Evolutionary conservation across 2,797 vertebrate genomes (phyloP).

Genomic region (Darevskia nairensis): DNA sequence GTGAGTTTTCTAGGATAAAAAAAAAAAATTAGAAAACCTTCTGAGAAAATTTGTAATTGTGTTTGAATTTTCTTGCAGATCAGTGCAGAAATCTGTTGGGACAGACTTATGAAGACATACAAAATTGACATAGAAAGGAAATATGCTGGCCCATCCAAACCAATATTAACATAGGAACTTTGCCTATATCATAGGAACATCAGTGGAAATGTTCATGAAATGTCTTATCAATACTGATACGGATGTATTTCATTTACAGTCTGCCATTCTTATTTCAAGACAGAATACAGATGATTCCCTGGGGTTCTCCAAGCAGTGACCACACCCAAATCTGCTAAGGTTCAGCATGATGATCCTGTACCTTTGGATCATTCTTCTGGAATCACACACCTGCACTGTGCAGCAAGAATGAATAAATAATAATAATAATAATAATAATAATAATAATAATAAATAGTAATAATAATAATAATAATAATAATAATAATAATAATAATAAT

Average conservation of each 20-base stretch:
- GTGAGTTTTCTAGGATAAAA: too few relatives aligned
- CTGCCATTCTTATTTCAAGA: background rate
- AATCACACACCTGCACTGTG: background rate
- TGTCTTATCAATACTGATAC: background rate
- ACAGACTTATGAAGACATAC: too few relatives aligned
- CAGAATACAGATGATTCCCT: background rate
- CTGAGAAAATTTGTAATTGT: too few relatives aligned
- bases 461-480: too few relatives aligned
- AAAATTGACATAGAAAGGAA: too few relatives aligned
- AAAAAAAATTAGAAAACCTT: too few relatives aligned
- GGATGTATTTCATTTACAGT: background rate
- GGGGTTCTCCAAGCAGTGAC: background rate
- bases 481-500: too few relatives aligned
- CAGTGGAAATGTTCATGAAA: background rate
- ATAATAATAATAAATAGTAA: too few relatives aligned
- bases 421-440: too few relatives aligned
- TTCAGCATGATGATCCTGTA: background rate
- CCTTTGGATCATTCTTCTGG: background rate
- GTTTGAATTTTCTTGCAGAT: too few relatives aligned
- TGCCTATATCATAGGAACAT: background rate
- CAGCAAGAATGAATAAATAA: background rate
- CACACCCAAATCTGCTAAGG: background rate
- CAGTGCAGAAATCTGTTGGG: too few relatives aligned
- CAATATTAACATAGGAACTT: background rate
- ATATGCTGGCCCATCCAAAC: too few relatives aligned